These are phyloP conservation scores for Oreochromis tanganicae DNA, from an alignment of 2,113 vertebrate species.

Conservation along the genomic window DNA sequence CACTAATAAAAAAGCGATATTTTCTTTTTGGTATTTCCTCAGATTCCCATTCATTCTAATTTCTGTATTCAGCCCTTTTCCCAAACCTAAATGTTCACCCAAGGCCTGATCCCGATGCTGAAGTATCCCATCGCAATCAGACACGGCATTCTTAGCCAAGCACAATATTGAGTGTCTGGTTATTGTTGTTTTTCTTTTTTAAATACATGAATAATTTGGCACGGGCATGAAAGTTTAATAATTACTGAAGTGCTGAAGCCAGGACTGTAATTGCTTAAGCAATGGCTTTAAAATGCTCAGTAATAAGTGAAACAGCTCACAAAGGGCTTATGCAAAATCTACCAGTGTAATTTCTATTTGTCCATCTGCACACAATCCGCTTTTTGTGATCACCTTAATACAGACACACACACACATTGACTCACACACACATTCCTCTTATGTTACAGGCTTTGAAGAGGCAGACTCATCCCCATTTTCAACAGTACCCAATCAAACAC, in stretches of 20 bases:
- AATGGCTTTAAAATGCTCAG: neutral
- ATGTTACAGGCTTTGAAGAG: slow-evolving; percentile 66
- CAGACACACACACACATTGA: slow-evolving; percentile 8
- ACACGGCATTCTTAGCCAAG: neutral
- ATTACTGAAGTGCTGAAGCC: neutral
- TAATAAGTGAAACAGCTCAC: neutral
- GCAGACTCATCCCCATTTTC: slow-evolving; percentile 71
- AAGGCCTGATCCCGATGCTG: neutral
- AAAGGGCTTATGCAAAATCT: slow-evolving; percentile 1
- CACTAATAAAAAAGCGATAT: neutral
- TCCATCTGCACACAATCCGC: slow-evolving; percentile 48
- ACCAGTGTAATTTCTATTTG: slow-evolving; percentile 41
- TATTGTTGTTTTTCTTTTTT: neutral
- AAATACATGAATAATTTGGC: neutral
- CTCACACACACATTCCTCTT: slow-evolving; percentile 46
- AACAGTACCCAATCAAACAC: slow-evolving; percentile 70
- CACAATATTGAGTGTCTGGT: neutral
- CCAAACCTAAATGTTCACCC: neutral
- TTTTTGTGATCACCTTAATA: slow-evolving; percentile 52
- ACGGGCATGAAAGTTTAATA: neutral
- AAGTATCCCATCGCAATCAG: neutral
- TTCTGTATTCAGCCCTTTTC: neutral
- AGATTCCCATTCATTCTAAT: neutral
- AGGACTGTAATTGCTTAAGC: neutral
- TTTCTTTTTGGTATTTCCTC: neutral